A percentile compares a stretch with the other conserved stretches of the same genome.
Conservation (phyloP, 2,888 invertebrate genomes). For the Ichneumoninae sp. region DNA sequence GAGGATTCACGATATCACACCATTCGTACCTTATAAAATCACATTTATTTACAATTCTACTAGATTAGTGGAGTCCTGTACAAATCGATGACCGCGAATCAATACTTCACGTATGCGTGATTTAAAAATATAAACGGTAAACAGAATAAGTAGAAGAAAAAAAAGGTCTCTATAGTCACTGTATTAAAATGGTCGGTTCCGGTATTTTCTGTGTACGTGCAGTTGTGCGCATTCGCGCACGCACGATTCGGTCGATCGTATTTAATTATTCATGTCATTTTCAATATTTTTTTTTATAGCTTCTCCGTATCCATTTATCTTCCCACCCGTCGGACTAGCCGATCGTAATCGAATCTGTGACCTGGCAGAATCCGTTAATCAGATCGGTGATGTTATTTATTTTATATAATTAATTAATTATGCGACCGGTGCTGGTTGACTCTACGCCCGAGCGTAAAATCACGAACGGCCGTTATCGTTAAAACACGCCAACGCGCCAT, state of each 20-base stretch:
- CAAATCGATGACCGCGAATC: constrained; percentile 76
- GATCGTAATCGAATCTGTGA: constrained; percentile 62
- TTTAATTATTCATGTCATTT: constrained; percentile 24
- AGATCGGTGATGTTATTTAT: constrained; percentile 44
- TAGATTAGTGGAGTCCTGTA: constrained; percentile 79
- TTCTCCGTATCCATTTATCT: background rate
- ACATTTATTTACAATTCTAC: constrained; percentile 84
- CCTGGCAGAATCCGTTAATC: constrained; percentile 61
- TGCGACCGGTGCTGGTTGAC: constrained; percentile 38
- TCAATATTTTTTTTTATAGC: constrained; percentile 5
- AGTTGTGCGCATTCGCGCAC: constrained; percentile 2
- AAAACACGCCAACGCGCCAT: constrained; percentile 46
- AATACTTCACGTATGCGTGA: constrained; percentile 73
- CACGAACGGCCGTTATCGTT: constrained; percentile 28
- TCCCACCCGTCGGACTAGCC: constrained; percentile 52
- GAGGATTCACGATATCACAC: background rate
- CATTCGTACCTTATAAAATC: constrained; percentile 80
- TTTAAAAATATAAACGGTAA: constrained; percentile 58
- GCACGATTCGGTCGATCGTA: constrained; percentile 17
- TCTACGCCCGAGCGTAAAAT: constrained; percentile 41
- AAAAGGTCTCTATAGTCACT: constrained; percentile 70
- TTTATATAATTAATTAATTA: constrained; percentile 27
- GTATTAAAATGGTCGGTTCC: constrained; percentile 74
- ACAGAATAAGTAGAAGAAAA: constrained; percentile 48
- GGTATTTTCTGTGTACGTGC: constrained; percentile 27